Conservation (phyloP, 2,113 vertebrate species). For the Pithys albifrons region DNA sequence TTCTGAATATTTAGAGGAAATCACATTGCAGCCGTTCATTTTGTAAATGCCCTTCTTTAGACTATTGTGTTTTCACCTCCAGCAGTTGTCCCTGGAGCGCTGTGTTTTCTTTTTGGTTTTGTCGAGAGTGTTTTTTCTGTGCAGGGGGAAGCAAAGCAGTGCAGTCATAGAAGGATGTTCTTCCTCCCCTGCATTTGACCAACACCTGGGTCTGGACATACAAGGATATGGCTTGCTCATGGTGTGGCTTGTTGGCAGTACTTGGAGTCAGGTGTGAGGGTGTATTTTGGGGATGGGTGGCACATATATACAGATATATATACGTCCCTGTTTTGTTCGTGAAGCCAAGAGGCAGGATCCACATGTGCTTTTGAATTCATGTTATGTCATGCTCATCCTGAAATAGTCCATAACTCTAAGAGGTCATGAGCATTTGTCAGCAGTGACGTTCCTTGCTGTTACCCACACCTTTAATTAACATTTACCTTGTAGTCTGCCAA, state of each 20-base stretch:
- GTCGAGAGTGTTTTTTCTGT: not conserved
- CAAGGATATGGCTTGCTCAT: not conserved
- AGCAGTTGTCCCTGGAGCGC: not conserved
- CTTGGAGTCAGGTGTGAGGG: not conserved
- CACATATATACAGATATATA: not conserved
- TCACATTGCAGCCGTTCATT: not conserved
- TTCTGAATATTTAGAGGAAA: not conserved
- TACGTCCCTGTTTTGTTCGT: rapidly evolving
- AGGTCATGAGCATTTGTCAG: not conserved
- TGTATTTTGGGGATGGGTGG: not conserved
- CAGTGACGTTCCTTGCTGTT: not conserved
- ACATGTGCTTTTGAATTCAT: not conserved
- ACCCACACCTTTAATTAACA: conserved; percentile 20
- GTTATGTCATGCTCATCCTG: not conserved
- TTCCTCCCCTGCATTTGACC: not conserved
- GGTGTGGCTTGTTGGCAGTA: not conserved
- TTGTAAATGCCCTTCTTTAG: not conserved
- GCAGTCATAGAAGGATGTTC: rapidly evolving
- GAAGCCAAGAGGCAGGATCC: not conserved
- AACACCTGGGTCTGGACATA: not conserved
- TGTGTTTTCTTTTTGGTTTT: not conserved
- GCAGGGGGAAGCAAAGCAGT: not conserved
- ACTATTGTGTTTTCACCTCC: not conserved
- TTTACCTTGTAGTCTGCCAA: not conserved
- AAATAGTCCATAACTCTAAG: not conserved